phyloP scores from a whole-genome alignment of 2,797 vertebrate species.

The Rhabdophis nuchalis region DNA sequence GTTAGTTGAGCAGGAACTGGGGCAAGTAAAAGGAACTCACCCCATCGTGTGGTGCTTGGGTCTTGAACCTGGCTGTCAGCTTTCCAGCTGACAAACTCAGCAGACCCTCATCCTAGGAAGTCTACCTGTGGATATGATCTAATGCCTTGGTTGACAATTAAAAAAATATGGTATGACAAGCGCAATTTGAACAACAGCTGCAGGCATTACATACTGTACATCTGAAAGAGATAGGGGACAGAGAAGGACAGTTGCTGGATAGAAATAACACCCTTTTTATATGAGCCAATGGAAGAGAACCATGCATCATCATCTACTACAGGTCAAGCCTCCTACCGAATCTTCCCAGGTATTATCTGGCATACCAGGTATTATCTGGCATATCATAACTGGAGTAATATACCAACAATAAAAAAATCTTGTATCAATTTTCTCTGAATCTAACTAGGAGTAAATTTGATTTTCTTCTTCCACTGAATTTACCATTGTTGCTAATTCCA shows the following conservation, averaged over 20 bases:
- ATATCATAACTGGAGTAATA: background rate
- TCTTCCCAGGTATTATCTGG: background rate
- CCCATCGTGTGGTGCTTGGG: background rate
- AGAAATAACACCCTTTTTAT: background rate
- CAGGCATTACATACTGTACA: background rate
- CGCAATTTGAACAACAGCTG: background rate
- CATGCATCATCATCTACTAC: background rate
- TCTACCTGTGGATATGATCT: background rate
- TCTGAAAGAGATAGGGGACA: background rate
- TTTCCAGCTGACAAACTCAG: background rate
- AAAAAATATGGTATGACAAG: background rate
- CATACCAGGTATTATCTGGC: background rate
- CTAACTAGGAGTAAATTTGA: background rate
- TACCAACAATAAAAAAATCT: background rate
- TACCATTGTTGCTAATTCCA: background rate
- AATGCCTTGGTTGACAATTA: background rate
- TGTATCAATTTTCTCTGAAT: background rate
- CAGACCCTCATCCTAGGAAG: background rate
- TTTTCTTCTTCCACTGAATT: background rate
- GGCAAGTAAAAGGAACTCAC: background rate
- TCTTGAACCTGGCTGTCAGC: background rate
- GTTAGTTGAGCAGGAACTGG: background rate
- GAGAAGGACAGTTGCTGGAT: background rate
- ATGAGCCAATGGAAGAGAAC: background rate
- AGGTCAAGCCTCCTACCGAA: background rate